phyloP scores from a whole-genome alignment of 2,888 invertebrate species.

The Coecobrya sp. region DNA sequence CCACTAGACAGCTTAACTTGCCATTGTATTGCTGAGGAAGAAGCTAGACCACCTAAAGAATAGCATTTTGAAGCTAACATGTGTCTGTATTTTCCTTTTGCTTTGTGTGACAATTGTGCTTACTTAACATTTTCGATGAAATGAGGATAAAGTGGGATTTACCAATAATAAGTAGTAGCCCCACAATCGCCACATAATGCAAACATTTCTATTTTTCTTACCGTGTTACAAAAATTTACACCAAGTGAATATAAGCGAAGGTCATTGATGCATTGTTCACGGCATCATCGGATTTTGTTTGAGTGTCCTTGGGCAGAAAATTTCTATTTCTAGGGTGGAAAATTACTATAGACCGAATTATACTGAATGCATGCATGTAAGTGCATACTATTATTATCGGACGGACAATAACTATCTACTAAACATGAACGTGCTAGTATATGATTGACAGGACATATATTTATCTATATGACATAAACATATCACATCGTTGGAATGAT shows the following conservation, averaged over 20 bases:
- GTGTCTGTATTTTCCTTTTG: neutral
- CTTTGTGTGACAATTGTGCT: neutral
- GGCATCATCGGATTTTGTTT: slow-evolving; percentile 16
- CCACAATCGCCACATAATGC: slow-evolving; percentile 5
- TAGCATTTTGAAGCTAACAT: neutral
- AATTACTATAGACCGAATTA: neutral
- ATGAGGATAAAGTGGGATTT: slow-evolving; percentile 45
- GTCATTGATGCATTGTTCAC: slow-evolving; percentile 17
- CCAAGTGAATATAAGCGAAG: slow-evolving; percentile 1
- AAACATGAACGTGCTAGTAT: too few relatives aligned
- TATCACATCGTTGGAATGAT: too few relatives aligned
- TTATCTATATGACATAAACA: too few relatives aligned
- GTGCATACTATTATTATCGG: neutral
- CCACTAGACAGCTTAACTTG: neutral
- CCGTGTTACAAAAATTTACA: neutral
- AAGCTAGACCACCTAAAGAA: neutral
- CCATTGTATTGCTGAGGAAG: neutral
- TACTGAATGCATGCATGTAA: neutral
- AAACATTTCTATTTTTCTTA: neutral
- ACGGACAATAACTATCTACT: too few relatives aligned
- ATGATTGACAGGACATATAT: too few relatives aligned
- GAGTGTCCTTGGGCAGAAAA: slow-evolving; percentile 39
- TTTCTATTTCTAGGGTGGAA: neutral
- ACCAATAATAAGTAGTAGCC: slow-evolving; percentile 2
- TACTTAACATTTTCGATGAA: slow-evolving; percentile 39